phyloP scores from a whole-genome alignment of 2,888 invertebrate genomes.

The Bellardia bayeri region DNA sequence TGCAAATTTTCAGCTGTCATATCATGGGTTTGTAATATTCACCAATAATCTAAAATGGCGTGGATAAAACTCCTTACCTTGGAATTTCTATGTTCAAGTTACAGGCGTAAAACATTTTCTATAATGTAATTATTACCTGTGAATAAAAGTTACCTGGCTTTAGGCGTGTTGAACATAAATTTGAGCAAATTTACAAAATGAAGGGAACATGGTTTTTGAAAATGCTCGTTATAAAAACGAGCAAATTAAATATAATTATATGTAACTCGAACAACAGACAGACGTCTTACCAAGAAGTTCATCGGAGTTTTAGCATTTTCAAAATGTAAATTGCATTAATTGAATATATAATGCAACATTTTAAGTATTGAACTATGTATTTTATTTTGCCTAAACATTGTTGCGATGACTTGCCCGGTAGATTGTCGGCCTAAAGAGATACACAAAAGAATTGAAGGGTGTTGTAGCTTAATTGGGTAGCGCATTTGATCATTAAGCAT shows the following conservation, averaged over 20 bases:
- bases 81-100: no score
- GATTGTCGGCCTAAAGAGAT: slow-evolving; percentile 27
- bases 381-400: neutral
- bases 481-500: no score
- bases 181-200: no score
- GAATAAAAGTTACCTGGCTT: neutral
- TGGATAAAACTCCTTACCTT: no score
- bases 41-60: no score
- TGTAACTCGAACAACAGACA: slow-evolving; percentile 6
- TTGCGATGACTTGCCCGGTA: neutral
- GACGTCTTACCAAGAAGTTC: neutral
- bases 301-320: no score
- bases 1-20: no score
- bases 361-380: slow-evolving; percentile 3
- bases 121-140: neutral
- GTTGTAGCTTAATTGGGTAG: no score
- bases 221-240: slow-evolving; percentile 21
- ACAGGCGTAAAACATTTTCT: no score
- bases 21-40: no score
- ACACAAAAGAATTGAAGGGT: neutral
- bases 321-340: neutral
- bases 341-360: neutral
- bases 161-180: neutral
- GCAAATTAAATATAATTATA: neutral
- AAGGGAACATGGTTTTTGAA: no score